Base-by-base conservation (phyloP, 2,888 invertebrate species). In the Andrena trimmerana region DNA sequence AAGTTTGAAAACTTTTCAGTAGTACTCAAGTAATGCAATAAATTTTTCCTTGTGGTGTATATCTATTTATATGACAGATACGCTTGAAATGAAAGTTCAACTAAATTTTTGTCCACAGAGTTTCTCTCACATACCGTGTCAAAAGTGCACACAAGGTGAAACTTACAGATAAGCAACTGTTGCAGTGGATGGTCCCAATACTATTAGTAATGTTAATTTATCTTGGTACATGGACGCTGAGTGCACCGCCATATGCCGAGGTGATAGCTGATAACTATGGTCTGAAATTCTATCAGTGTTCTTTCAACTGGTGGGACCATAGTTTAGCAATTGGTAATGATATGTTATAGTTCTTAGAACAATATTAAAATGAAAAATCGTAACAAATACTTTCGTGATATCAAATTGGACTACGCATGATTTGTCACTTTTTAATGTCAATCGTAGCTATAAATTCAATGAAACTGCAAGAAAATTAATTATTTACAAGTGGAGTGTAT, bases 231-330 rank as follows among this genome's bases (percentile, higher is more conserved):
- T 99, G 99, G 99, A 98, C 98, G 0, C 95, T 98, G 29, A 97
- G 98, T 0, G 97, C 97, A 65, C 97, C 98, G 1, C 98, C 98
- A 1, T 96, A 96, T 86, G 97, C 97, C 50, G 97, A 97, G 95
- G 96, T 96, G 95, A 97, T 98, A 88, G 95, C 96, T 78, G 97
- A 97, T 92, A 96, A 96, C 88, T 95, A 95, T 88, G 97, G 96
- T 71, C 95, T 98, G 82, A 97, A 97, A 93, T 98, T 98, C 94
- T 97, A 97, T 92, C 97, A 98, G 92, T 99, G 99, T 94, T 96
- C 97, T 48, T 98, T 97, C 94, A 98, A 98, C 91, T 98, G 98
- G 97, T 99, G 98, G 98, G 98, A 98, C 95, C 98, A 98, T 94
- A 98, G 97, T 93, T 95, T 98, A 93, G 97, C 98, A 63, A 97